These are phyloP conservation scores for Azorinus chamasolen DNA, from an alignment of 2,888 invertebrate genomes.

Conservation along the genomic window DNA sequence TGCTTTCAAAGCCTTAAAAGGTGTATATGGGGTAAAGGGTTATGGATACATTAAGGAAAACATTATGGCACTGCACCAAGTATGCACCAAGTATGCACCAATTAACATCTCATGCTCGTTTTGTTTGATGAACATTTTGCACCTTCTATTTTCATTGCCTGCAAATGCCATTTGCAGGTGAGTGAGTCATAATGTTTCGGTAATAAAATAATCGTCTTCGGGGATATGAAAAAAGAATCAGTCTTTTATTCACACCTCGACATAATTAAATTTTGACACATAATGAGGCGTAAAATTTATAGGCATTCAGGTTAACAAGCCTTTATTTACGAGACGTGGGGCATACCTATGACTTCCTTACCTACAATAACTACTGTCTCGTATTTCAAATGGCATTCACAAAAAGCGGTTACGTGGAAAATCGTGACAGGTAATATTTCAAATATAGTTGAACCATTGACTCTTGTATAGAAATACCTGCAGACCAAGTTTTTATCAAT, in stretches of 20 bases:
- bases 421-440: constrained; percentile 63
- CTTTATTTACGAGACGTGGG: constrained; percentile 50
- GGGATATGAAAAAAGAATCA: background rate
- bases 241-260: constrained; percentile 38
- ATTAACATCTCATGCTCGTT: too few relatives aligned
- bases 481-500: too few relatives aligned
- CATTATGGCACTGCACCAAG: too few relatives aligned
- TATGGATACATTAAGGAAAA: too few relatives aligned
- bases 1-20: too few relatives aligned
- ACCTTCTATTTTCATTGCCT: too few relatives aligned
- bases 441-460: constrained; percentile 54
- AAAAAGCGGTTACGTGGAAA: constrained; percentile 57
- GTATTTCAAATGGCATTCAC: constrained; percentile 54
- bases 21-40: too few relatives aligned
- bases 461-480: constrained; percentile 23
- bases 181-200: too few relatives aligned
- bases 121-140: too few relatives aligned
- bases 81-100: too few relatives aligned
- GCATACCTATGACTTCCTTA: constrained; percentile 49
- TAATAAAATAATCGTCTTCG: too few relatives aligned
- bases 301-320: constrained; percentile 17
- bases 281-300: constrained; percentile 52
- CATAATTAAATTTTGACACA: constrained; percentile 53
- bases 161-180: too few relatives aligned
- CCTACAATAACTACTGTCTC: constrained; percentile 47